These are phyloP conservation scores for Eurosta solidaginis DNA, from an alignment of 1,140 invertebrate species.

Conservation along the genomic window DNA sequence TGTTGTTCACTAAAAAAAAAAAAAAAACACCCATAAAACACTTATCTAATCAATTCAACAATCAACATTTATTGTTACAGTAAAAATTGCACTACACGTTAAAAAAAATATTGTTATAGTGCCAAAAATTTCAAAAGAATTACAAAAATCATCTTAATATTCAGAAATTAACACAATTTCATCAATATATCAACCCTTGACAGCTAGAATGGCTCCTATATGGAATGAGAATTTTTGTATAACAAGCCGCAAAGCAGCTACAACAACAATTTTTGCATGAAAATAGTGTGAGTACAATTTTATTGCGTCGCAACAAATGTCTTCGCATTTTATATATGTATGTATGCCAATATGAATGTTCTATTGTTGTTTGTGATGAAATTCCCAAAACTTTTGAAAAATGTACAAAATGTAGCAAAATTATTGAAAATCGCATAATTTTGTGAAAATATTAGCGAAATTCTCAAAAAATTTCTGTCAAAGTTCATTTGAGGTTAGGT, in stretches of 20 bases:
- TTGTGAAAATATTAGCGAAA: no score
- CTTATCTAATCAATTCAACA: no score
- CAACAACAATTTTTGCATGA: not conserved
- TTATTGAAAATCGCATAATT: no score
- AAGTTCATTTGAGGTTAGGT: no score
- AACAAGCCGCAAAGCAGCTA: not conserved
- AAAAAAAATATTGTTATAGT: no score
- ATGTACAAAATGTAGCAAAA: not conserved
- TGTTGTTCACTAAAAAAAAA: no score
- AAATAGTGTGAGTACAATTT: constrained; percentile 47
- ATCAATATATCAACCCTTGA: not conserved
- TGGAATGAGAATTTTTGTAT: not conserved
- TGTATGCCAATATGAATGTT: not conserved
- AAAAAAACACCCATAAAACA: no score
- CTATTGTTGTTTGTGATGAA: not conserved
- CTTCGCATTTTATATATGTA: not conserved
- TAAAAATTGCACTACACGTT: no score
- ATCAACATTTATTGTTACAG: no score
- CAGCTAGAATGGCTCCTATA: not conserved
- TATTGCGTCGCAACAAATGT: constrained; percentile 51
- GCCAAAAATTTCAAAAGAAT: not conserved
- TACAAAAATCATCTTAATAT: not conserved
- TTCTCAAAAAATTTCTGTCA: no score
- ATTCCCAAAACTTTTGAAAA: not conserved
- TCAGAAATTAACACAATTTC: not conserved